Evolutionary conservation across 2,888 invertebrate species (phyloP).

Genomic region (Nemoura dubitans): DNA sequence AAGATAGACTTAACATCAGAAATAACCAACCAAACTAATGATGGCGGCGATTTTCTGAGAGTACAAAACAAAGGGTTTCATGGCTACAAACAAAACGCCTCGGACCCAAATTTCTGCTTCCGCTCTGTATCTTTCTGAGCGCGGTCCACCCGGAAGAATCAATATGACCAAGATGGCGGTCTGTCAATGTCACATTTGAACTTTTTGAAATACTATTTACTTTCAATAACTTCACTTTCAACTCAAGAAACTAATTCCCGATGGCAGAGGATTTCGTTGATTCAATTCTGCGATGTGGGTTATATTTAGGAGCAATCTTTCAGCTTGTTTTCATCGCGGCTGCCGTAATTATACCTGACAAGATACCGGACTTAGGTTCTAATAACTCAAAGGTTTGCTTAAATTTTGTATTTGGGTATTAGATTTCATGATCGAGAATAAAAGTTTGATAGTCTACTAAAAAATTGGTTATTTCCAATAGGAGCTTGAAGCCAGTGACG

Average conservation of each 20-base stretch:
- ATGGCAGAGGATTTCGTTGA: conserved; percentile 74
- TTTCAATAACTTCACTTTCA: neutral
- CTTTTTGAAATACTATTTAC: neutral
- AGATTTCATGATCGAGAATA: neutral
- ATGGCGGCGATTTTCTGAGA: conserved; percentile 80
- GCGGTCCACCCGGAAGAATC: neutral
- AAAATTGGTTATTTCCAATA: conserved; percentile 20
- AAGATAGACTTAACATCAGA: conserved; percentile 62
- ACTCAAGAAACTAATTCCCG: neutral
- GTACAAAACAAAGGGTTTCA: conserved; percentile 76
- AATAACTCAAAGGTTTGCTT: conserved; percentile 54
- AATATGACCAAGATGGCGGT: neutral
- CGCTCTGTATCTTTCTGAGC: conserved; percentile 16
- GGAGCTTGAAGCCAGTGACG: conserved; percentile 74
- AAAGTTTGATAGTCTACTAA: neutral
- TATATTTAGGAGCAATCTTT: conserved; percentile 88
- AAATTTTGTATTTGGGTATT: neutral
- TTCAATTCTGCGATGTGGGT: conserved; percentile 78
- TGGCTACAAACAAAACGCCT: conserved; percentile 57
- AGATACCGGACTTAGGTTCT: conserved; percentile 64
- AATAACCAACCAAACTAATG: conserved; percentile 85
- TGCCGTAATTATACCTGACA: conserved; percentile 80
- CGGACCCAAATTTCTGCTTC: conserved; percentile 54
- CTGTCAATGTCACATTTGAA: conserved; percentile 8
- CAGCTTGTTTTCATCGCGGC: conserved; percentile 85